Evolutionary conservation across 2,888 invertebrate species (phyloP).

Genomic region (Ypsolopha sequella): DNA sequence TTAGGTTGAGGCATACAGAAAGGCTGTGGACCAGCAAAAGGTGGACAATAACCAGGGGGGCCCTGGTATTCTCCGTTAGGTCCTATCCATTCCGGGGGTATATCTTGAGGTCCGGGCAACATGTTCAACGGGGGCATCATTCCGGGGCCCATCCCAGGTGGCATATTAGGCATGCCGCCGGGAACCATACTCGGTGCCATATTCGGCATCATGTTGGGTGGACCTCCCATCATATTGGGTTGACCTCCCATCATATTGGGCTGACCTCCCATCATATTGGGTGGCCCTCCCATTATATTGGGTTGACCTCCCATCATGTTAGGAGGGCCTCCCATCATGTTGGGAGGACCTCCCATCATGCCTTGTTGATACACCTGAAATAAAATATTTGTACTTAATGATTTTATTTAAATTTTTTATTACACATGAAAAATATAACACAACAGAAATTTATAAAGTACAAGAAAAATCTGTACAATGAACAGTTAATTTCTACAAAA

Average conservation of each 20-base stretch:
- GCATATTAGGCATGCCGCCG: background rate
- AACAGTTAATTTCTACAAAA: too few relatives aligned
- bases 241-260: constrained; percentile 16
- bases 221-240: constrained; percentile 10
- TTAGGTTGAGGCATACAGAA: constrained; percentile 57
- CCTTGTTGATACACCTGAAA: constrained; percentile 47
- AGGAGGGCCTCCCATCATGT: constrained; percentile 6
- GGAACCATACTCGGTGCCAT: constrained; percentile 15
- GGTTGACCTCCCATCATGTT: background rate
- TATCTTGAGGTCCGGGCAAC: background rate
- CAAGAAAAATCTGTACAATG: too few relatives aligned
- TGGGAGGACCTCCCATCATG: constrained; percentile 25
- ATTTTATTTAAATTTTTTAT: background rate
- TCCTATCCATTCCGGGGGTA: constrained; percentile 1
- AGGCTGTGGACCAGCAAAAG: constrained; percentile 36
- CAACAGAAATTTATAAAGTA: too few relatives aligned
- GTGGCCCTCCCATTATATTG: constrained; percentile 5
- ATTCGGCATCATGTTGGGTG: constrained; percentile 3
- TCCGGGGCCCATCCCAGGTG: constrained; percentile 15
- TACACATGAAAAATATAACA: background rate
- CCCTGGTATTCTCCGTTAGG: constrained; percentile 32
- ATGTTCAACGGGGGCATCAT: background rate
- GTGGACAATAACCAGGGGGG: constrained; percentile 39
- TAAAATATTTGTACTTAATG: too few relatives aligned
- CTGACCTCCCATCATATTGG: constrained; percentile 9